Base-by-base conservation (phyloP, 2,888 invertebrate species). In the Allolobophora icterica region DNA sequence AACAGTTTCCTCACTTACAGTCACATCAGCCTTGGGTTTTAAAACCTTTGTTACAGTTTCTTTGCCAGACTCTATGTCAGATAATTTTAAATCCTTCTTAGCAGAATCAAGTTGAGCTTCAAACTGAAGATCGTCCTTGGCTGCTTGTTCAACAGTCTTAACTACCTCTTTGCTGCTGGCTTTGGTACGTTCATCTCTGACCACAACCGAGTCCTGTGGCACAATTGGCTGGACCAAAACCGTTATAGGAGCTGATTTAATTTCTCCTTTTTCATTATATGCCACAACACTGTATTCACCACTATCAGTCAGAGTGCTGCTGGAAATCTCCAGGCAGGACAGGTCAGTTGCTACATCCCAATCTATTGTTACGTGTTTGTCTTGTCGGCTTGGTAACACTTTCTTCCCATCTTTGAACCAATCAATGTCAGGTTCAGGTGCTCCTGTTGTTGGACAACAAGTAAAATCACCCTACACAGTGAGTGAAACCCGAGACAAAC, bases 221-320 rank as follows among this genome's bases (percentile, higher is more conserved):
- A 24, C 13, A 24, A 87, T 87, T 87, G 87, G 87, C 15, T 87
- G 34, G 8, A 87, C 38, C 35, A 15, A 87, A 34, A 87, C 92
- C 35, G 91, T 90, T 71, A 89, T 90, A 84, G 90, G 91, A 71
- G 89, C 90, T 89, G 91, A 89, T 40, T 90, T 92, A 91, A 87
- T 35, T 35, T 87, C 87, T n/a, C 89, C 91, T 40, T 45, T 58
- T 17, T 42, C 83, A 90, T 90, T 91, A 34, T 35, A 35, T n/a
- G 58, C 90, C 21, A 42, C 33, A 19, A 91, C 92, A n/a, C 93
- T 93, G 92, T 94, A 94, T 24, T 92, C 93, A 6, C 94, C 94
- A 15, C 92, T 91, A 91, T 94, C 94, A 30, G 90, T 89, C 24
- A 91, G 91, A 8, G 89, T 91, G 3, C 93, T 93, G 40, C 93